Percentiles rank a stretch among this genome's conserved stretches.
phyloP scores from a whole-genome alignment of 2,113 vertebrate species.

The Hylia prasina region DNA sequence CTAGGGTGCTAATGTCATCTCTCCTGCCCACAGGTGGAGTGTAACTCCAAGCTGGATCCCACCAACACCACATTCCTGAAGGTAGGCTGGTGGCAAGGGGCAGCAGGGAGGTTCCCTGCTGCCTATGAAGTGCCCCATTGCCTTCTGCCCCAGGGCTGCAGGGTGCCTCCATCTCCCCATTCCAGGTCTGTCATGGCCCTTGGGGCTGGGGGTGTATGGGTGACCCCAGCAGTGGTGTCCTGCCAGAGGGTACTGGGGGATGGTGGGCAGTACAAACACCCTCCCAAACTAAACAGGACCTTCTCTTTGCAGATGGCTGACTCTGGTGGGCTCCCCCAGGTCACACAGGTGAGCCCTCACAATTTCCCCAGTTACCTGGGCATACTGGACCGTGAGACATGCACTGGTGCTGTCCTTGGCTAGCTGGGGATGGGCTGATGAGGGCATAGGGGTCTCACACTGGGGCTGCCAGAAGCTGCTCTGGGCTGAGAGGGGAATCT shows the following conservation, averaged over 20 bases:
- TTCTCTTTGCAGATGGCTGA: constrained; percentile 89
- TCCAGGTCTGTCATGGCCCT: not conserved
- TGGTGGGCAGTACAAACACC: not conserved
- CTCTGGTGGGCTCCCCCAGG: constrained; percentile 93
- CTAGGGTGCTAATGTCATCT: not conserved
- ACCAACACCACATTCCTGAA: constrained; percentile 97
- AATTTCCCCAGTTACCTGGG: not conserved
- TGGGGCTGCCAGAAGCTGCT: not conserved
- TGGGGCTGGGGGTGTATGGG: not conserved
- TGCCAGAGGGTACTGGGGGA: not conserved
- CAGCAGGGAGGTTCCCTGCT: not conserved
- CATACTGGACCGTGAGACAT: not conserved
- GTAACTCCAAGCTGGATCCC: constrained; percentile 97
- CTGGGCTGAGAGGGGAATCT: fast-evolving
- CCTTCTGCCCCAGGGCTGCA: not conserved
- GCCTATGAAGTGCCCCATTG: not conserved
- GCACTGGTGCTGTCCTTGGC: not conserved
- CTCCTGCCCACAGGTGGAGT: constrained; percentile 82
- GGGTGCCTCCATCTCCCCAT: not conserved
- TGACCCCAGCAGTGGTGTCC: not conserved
- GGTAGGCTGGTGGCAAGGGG: constrained; percentile 64
- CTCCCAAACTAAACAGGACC: not conserved
- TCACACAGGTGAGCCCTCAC: constrained; percentile 87
- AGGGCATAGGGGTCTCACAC: fast-evolving
- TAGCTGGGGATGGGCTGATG: not conserved